A percentile compares a stretch with the other conserved stretches of the same genome.
Evolutionary conservation across 2,888 invertebrate species (phyloP).

Genomic region (Macrostomum cliftonense): DNA sequence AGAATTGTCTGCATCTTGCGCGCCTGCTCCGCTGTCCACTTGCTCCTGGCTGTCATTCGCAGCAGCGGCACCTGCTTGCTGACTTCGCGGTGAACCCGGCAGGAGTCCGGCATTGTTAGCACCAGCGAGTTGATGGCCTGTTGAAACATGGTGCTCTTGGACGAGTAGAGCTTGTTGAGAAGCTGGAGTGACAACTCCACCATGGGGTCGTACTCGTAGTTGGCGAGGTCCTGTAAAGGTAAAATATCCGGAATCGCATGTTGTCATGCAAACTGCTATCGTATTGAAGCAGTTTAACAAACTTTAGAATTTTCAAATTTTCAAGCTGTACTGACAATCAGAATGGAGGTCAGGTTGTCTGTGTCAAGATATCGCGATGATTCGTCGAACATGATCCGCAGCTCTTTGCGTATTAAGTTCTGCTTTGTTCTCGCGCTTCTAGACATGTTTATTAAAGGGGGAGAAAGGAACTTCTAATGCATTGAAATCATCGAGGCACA

Average conservation of each 20-base stretch:
- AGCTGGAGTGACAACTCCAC: constrained; percentile 2
- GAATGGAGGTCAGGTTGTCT: constrained; percentile 1
- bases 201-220: constrained; percentile 9
- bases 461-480: neutral
- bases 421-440: constrained; percentile 2
- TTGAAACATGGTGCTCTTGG: constrained; percentile 1
- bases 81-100: constrained; percentile 5
- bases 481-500: too few species aligned
- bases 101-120: constrained; percentile 6
- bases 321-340: neutral
- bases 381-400: constrained; percentile 5
- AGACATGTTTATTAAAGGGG: neutral
- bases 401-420: constrained; percentile 4
- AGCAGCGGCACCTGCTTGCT: constrained; percentile 7
- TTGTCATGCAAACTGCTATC: too few species aligned
- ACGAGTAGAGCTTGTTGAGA: constrained; percentile 7
- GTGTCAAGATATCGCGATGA: constrained; percentile 1
- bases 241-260: too few species aligned
- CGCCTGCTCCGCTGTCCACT: constrained; percentile 7
- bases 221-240: neutral
- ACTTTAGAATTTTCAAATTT: too few species aligned
- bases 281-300: too few species aligned
- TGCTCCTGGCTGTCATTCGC: constrained; percentile 9
- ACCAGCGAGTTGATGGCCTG: constrained; percentile 5
- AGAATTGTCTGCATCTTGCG: constrained; percentile 7